Evolutionary conservation across 1,140 invertebrate genomes (phyloP), one percentile per base, ranked within the genome.

Genomic region (Ips nitidus): DNA sequence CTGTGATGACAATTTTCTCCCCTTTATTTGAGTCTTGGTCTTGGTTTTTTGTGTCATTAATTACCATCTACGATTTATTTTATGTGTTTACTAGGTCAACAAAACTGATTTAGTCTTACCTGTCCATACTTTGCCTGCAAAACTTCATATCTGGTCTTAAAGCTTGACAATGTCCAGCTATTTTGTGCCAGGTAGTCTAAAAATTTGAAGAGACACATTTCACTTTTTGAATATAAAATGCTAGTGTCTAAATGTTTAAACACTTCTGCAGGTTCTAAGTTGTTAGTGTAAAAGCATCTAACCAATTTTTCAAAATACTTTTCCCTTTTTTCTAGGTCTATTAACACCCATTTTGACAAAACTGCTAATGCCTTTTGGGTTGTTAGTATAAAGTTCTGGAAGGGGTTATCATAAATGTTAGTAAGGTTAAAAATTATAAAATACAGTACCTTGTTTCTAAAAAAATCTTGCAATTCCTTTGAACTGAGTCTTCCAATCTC

Each of bases 161-260:
- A 86, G 58, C 84, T 84, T 39, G 82, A 80, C 22, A 85, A 76
- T 61, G 84, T 81, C 71, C 87, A 80, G 68, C 82, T 82, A 74
- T 85, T 85, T 68, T 86, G 84, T 66, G 83, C 81, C 63, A 90
- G 79, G 69, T 82, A 83, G 70, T 87, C 82, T 38, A 90, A 77
- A 64, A 89, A 77, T 67, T 86, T 82, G 75, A 84, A 88, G 60
- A 81, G 78, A 72, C 81, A 85, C 42, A 80, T 73, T 74, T 85
- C 83, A 71, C 83, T 85, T 53, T 82, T 81, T 37, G 74, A 76
- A 73, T 81, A 85, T 36, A 88, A 76, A 8, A 80, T 78, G 61
- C 84, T 83, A 41, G 78, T 81, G 69, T 86, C 85, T 42, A 85
- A 76, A 73, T 83, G 81, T 60, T 82, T 82, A 41, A 82, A 81